These are phyloP conservation scores for Rhamphomyia laevipes DNA, from an alignment of 2,888 invertebrate genomes.

Conservation along the genomic window DNA sequence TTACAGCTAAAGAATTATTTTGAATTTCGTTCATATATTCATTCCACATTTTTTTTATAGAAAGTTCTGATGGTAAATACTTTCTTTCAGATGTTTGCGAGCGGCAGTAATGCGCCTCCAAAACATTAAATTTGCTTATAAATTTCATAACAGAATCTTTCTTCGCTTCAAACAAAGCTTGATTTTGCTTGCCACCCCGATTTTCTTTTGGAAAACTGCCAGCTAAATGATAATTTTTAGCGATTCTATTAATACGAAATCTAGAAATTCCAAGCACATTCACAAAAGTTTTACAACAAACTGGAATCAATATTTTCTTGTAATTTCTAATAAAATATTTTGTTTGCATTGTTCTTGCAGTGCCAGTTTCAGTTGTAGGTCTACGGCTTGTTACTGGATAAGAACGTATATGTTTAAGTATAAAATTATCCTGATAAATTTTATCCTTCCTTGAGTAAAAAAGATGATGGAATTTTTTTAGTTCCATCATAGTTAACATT, in stretches of 20 bases:
- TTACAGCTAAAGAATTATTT: slow-evolving; percentile 5
- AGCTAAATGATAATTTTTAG: slow-evolving; percentile 7
- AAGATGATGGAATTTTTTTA: too few relatives aligned
- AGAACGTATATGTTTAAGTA: too few relatives aligned
- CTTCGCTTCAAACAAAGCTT: slow-evolving; percentile 4
- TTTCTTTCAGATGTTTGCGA: slow-evolving; percentile 6
- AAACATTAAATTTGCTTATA: slow-evolving; percentile 14
- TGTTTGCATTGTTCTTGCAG: too few relatives aligned
- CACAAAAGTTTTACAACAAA: slow-evolving; percentile 9
- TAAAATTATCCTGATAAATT: too few relatives aligned
- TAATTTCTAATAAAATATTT: too few relatives aligned
- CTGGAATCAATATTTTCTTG: not conserved
- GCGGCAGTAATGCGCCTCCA: slow-evolving; percentile 19
- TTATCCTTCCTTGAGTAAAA: too few relatives aligned
- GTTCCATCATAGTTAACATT: too few relatives aligned
- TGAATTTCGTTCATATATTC: slow-evolving; percentile 4
- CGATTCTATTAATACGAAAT: slow-evolving; percentile 9
- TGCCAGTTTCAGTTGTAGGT: too few relatives aligned
- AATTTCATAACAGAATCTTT: slow-evolving; percentile 12
- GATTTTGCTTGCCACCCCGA: slow-evolving; percentile 12
- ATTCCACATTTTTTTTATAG: slow-evolving; percentile 13
- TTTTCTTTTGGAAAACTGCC: slow-evolving; percentile 10
- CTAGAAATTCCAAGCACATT: slow-evolving; percentile 11
- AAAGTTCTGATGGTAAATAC: slow-evolving; percentile 14
- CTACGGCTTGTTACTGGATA: too few relatives aligned